These are phyloP conservation scores for Lochmaea capreae DNA, from an alignment of 2,888 invertebrate genomes.

Conservation along the genomic window DNA sequence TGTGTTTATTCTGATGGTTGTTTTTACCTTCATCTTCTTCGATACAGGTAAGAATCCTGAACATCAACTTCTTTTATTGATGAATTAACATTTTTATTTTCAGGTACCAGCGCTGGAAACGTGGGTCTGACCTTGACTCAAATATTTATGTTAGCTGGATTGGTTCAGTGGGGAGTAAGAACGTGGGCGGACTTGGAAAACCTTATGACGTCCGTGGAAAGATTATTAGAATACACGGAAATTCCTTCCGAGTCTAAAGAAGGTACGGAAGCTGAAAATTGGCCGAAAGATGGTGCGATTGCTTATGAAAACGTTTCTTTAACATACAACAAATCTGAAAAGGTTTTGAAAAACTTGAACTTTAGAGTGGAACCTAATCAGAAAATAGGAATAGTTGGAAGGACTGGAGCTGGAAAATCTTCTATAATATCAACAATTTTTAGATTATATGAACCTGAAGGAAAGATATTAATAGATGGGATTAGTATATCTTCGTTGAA, in stretches of 20 bases:
- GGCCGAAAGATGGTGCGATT: conserved; percentile 79
- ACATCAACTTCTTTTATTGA: not conserved
- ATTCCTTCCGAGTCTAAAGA: conserved; percentile 62
- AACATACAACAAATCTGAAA: conserved; percentile 77
- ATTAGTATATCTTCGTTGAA: conserved; percentile 77
- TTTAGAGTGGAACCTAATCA: conserved; percentile 75
- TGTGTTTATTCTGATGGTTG: conserved; percentile 50
- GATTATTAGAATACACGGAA: conserved; percentile 69
- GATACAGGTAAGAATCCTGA: conserved; percentile 47
- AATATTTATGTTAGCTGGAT: conserved; percentile 79
- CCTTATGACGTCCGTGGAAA: conserved; percentile 91
- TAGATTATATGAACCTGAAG: conserved; percentile 81
- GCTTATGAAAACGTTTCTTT: conserved; percentile 76
- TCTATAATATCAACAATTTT: conserved; percentile 82
- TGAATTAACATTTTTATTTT: conserved; percentile 6
- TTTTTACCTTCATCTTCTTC: conserved; percentile 50
- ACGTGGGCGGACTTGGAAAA: conserved; percentile 87
- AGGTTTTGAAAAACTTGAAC: conserved; percentile 78
- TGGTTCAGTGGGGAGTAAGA: conserved; percentile 74
- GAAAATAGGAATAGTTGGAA: conserved; percentile 83
- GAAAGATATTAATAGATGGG: conserved; percentile 83
- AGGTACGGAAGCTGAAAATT: conserved; percentile 67
- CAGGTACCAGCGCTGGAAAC: conserved; percentile 53
- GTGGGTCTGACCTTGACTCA: conserved; percentile 79
- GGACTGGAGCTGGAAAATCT: conserved; percentile 87